Evolutionary conservation across 1,140 invertebrate genomes (phyloP).

Genomic region (Drosophila albomicans): DNA sequence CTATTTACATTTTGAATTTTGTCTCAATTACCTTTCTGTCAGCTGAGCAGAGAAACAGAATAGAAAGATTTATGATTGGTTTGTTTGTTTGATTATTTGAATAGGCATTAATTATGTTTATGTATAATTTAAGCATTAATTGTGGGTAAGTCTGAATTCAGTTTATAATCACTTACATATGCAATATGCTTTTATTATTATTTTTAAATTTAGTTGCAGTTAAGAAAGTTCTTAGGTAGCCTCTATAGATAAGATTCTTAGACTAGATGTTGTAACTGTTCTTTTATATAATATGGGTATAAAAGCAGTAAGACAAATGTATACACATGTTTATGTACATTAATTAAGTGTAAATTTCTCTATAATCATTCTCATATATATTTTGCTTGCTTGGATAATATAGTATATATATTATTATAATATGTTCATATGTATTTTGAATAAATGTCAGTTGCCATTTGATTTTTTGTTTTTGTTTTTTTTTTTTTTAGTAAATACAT

Average conservation of each 20-base stretch:
- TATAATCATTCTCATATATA: constrained; percentile 21
- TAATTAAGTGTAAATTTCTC: constrained; percentile 42
- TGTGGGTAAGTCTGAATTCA: constrained; percentile 44
- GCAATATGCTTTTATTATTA: constrained; percentile 5
- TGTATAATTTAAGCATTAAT: constrained; percentile 35
- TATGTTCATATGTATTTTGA: constrained; percentile 34
- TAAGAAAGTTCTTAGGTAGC: constrained; percentile 48
- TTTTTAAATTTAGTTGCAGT: constrained; percentile 20
- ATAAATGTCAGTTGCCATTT: constrained; percentile 31
- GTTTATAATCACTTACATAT: constrained; percentile 30
- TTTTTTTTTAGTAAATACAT: constrained; percentile 36
- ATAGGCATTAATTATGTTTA: constrained; percentile 11
- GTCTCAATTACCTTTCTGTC: not conserved
- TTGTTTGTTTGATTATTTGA: not conserved
- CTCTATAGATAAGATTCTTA: constrained; percentile 30
- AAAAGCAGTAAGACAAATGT: constrained; percentile 45
- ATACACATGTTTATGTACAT: constrained; percentile 53
- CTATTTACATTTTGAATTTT: constrained; percentile 14
- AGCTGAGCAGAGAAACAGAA: constrained; percentile 25
- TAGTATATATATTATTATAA: constrained; percentile 6
- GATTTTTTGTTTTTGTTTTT: not conserved
- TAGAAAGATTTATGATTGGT: constrained; percentile 10
- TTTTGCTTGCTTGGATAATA: constrained; percentile 21
- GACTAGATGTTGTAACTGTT: constrained; percentile 20
- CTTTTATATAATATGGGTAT: constrained; percentile 29